Conservation (phyloP, 2,888 invertebrate genomes). For the Eumacrocentrus americanus region DNA sequence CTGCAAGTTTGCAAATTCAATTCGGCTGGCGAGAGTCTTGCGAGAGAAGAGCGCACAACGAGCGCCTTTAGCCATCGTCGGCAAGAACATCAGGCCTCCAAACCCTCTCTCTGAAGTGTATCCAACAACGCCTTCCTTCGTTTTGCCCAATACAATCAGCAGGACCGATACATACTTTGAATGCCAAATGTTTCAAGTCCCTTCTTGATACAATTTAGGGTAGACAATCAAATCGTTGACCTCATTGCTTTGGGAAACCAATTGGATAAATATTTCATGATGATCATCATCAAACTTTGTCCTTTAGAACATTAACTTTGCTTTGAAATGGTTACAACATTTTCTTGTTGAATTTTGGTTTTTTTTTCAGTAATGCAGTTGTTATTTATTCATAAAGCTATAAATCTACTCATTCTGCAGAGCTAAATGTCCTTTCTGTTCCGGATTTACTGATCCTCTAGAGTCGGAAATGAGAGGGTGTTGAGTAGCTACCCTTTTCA, state of each 20-base stretch:
- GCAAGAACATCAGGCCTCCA: conserved; percentile 10
- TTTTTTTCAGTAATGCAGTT: conserved; percentile 58
- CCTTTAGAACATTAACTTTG: too few relatives aligned
- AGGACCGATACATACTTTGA: too few relatives aligned
- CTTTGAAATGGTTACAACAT: too few relatives aligned
- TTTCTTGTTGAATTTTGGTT: too few relatives aligned
- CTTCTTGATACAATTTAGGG: too few relatives aligned
- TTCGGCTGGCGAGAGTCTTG: conserved; percentile 53
- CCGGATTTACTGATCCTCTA: conserved; percentile 4
- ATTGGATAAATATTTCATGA: too few relatives aligned
- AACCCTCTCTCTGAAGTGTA: not conserved
- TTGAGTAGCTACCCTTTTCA: conserved; percentile 25
- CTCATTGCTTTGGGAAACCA: too few relatives aligned
- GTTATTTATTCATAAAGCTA: conserved; percentile 61
- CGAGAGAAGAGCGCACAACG: conserved; percentile 31
- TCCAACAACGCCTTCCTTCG: too few relatives aligned
- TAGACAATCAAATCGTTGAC: too few relatives aligned
- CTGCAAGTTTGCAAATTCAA: conserved; percentile 63
- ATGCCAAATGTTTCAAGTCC: too few relatives aligned
- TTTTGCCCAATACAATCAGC: conserved; percentile 4
- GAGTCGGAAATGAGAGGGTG: conserved; percentile 10
- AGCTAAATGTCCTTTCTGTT: conserved; percentile 39
- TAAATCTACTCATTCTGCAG: conserved; percentile 57
- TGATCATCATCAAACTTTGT: too few relatives aligned
- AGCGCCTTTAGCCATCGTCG: conserved; percentile 24